Percentiles rank a stretch among this genome's conserved stretches.
Evolutionary conservation across 1,140 invertebrate species (phyloP).

Genomic region (Calliopsis andreniformis): DNA sequence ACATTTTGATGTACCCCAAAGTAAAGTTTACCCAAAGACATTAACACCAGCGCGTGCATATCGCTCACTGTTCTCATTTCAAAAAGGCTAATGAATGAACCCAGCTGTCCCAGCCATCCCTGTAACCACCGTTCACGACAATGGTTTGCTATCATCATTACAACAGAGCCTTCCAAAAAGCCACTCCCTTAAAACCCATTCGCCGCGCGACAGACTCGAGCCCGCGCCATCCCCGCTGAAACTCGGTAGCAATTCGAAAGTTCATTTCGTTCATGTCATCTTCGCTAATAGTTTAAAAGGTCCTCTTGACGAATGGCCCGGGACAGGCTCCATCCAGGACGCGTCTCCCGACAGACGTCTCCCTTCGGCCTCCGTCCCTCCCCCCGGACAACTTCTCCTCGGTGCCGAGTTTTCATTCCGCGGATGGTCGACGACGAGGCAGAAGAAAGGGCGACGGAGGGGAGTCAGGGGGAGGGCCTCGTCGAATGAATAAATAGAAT

Average conservation of each 20-base stretch:
- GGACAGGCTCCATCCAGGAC: slow-evolving; percentile 12
- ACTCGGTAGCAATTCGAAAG: slow-evolving; percentile 15
- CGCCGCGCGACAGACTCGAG: not conserved
- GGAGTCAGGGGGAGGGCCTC: not conserved
- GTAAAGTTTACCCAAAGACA: no score
- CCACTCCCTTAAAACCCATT: not conserved
- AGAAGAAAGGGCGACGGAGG: not conserved
- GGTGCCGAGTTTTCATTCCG: slow-evolving; percentile 33
- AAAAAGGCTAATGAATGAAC: no score
- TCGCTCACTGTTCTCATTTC: no score
- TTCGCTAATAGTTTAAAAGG: slow-evolving; percentile 60
- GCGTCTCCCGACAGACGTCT: slow-evolving; percentile 19
- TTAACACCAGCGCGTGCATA: no score
- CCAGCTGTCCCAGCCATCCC: no score
- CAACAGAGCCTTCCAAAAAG: not conserved
- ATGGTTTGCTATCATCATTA: no score
- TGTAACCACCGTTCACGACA: no score
- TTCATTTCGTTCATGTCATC: slow-evolving; percentile 47
- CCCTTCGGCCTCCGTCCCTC: not conserved
- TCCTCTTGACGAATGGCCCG: slow-evolving; percentile 12
- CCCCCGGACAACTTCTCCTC: not conserved
- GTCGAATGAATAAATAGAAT: slow-evolving; percentile 65
- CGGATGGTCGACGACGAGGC: not conserved
- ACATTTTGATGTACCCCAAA: no score
- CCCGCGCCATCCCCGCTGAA: not conserved